Evolutionary conservation across 2,797 vertebrate species (phyloP), one percentile per base, ranked within the genome.

Genomic region (Notolabrus celidotus): DNA sequence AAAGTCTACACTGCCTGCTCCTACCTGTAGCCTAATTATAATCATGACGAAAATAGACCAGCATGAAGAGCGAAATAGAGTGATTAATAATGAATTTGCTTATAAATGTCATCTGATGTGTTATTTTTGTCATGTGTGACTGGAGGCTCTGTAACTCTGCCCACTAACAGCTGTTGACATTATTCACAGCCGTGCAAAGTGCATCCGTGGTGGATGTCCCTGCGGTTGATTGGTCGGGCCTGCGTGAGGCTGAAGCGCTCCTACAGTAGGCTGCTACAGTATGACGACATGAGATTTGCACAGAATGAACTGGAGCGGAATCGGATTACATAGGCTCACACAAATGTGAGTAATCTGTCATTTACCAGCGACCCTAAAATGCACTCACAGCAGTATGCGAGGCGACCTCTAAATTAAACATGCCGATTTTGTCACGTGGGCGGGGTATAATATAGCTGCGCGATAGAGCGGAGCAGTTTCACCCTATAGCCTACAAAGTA

Each of bases 261-360:
- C 80, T 63, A 82, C 88, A 82, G 87, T 67, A 73, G 72, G 62
- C 82, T 77, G 62, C 82, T 79, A 41, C 70, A 42, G 36, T 79
- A 89, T 94, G 93, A 94, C 88, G 92, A 87, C 93, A 91, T 71
- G 82, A 89, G 84, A 92, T 92, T 91, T 92, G 90, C 88, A 90
- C 88, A 92, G 90, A 94, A 89, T 84, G 89, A 93, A 93, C 73
- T 91, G 84, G 88, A 89, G 79, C 70, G 75, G 92, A 93, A 93
- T 93, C 90, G 89, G 92, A 94, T 94, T 93, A 93, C 90, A 91
- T 54, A 65, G 85, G 67, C 89, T 92, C 87, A 90, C 86, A 89
- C 92, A 92, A 90, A 92, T 92, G 92, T 91, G 91, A 88, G 87
- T 92, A 92, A 94, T 93, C 85, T 92, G 89, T 92, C 85, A 92